Base-by-base conservation (phyloP, 2,797 vertebrate species). In the Clarias laeviceps region DNA sequence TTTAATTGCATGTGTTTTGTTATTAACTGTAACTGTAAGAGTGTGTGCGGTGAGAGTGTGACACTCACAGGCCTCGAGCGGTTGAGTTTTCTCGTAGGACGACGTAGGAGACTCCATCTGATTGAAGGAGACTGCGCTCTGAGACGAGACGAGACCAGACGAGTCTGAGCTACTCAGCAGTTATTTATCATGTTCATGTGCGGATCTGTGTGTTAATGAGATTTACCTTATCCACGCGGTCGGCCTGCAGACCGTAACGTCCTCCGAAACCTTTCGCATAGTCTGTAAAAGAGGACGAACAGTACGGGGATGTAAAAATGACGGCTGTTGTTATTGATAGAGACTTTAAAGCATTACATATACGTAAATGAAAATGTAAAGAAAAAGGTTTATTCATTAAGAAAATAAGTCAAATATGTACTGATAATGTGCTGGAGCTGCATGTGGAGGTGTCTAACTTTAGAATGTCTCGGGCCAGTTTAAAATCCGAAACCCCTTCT, bases 211-310 rank as follows among this genome's bases (percentile, higher is more conserved):
- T 20, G n/a, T 56, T 76, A 56, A 56, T 18, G 20, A 74, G 24
- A 20, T 66, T 93, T 92, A 98, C 98, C 96, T 98, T 98, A 91
- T 99, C 98, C 91, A 98, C 94, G 84, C 96, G 95, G 91, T 99
- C 98, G 65, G 93, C 89, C 93, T 99, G 96, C 14, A 99, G 94
- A 27, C 98, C 97, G 0, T 96, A 98, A 5, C 92, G 96, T 59
- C 97, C 98, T 65, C 98, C 98, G 85, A 99, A 99, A 9, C 97
- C 98, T 84, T 97, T 95, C 72, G 96, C 94, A 87, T 98, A 97
- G 93, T 99, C 98, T 99, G 86, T 81, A 91, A 37, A 4, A 29
- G 1, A 69, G 9, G 90, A 2, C 86, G 20, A 62, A 1, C 2
- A 5, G 50, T 34, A 24, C 34, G 18, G 45, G 11, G 37, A 29